Evolutionary conservation across 2,797 vertebrate species (phyloP).

Genomic region (Malurus leucopterus): DNA sequence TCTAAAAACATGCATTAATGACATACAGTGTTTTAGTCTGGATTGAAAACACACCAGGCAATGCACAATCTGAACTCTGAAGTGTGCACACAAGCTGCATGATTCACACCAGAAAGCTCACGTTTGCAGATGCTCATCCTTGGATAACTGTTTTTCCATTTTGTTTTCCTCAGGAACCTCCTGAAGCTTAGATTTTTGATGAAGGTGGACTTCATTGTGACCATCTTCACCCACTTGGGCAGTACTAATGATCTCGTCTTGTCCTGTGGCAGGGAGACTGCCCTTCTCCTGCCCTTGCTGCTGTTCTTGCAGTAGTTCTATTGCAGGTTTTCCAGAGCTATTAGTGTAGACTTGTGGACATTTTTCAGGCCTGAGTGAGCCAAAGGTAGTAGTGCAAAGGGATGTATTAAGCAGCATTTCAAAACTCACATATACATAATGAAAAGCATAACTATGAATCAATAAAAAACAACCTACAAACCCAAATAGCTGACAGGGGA

Average conservation of each 20-base stretch:
- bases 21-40: neutral
- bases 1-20: neutral
- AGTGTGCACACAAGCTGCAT: neutral
- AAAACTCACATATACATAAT: neutral
- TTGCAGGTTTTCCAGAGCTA: slow-evolving; percentile 21
- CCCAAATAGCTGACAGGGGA: neutral
- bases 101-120: slow-evolving; percentile 50
- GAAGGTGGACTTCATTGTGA: slow-evolving; percentile 46
- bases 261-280: neutral
- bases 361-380: slow-evolving; percentile 45
- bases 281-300: neutral
- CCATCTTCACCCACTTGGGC: slow-evolving; percentile 23
- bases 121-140: slow-evolving; percentile 48
- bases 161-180: slow-evolving; percentile 9
- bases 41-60: neutral
- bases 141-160: slow-evolving; percentile 20
- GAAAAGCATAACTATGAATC: neutral
- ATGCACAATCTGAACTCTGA: neutral
- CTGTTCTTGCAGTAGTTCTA: neutral
- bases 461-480: neutral
- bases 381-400: slow-evolving; percentile 47
- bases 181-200: slow-evolving; percentile 54
- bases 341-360: slow-evolving; percentile 25
- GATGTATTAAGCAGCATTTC: neutral
- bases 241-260: slow-evolving; percentile 32